Conservation (phyloP, 2,888 invertebrate species). For the Falcaria lacertinaria region DNA sequence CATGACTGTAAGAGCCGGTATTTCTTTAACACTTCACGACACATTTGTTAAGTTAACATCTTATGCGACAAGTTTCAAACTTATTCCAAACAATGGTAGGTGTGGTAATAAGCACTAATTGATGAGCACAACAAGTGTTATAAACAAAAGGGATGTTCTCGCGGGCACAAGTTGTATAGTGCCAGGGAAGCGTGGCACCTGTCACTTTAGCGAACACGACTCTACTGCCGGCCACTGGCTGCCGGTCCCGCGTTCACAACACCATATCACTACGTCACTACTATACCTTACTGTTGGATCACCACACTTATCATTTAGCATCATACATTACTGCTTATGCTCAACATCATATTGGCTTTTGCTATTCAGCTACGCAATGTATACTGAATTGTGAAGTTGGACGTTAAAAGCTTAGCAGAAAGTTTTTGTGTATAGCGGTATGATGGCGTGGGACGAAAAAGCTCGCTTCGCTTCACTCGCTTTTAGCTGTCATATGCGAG, state of each 20-base stretch:
- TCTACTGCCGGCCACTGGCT: conserved; percentile 59
- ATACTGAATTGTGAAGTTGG: conserved; percentile 8
- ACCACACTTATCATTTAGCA: background rate
- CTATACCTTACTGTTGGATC: conserved; percentile 6
- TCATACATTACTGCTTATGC: conserved; percentile 19
- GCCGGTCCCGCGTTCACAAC: conserved; percentile 57
- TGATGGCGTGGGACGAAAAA: conserved; percentile 25
- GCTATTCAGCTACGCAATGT: conserved; percentile 29
- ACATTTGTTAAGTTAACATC: conserved; percentile 57
- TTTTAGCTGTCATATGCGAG: conserved; percentile 4
- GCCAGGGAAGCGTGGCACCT: conserved; percentile 61
- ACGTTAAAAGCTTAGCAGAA: conserved; percentile 1
- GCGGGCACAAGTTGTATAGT: conserved; percentile 57
- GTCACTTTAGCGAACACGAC: conserved; percentile 64
- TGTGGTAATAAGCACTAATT: conserved; percentile 27
- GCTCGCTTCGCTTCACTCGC: conserved; percentile 24
- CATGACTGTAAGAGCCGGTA: conserved; percentile 59
- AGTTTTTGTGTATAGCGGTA: conserved; percentile 20
- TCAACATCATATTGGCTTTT: background rate
- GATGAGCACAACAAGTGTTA: conserved; percentile 58
- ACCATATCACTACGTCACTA: conserved; percentile 39
- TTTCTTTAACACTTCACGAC: conserved; percentile 67
- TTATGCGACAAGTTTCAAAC: conserved; percentile 29
- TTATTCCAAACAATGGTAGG: conserved; percentile 26
- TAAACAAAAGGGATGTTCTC: conserved; percentile 64